Percentiles rank a stretch among this genome's conserved stretches.
Evolutionary conservation across 2,797 vertebrate genomes (phyloP).

Genomic region (Spondyliosoma cantharus): DNA sequence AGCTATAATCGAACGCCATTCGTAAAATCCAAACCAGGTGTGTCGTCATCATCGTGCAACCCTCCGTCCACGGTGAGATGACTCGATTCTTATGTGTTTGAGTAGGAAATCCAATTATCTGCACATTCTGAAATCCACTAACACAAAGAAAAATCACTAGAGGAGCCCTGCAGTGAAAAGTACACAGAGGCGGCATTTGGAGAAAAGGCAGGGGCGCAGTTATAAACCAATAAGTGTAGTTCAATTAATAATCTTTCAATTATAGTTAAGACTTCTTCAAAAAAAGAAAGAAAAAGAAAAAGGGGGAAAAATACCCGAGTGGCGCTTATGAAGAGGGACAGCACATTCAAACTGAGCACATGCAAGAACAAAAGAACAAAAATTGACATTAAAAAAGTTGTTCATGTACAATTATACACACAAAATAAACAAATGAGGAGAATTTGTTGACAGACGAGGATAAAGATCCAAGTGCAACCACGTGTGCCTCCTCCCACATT

Average conservation of each 20-base stretch:
- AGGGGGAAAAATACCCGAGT: conserved; percentile 6
- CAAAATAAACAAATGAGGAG: conserved; percentile 69
- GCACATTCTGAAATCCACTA: conserved; percentile 44
- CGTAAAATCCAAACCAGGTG: conserved; percentile 50
- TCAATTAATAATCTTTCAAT: conserved; percentile 40
- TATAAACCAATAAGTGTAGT: conserved; percentile 36
- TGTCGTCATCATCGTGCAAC: not conserved
- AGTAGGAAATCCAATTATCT: conserved; percentile 36
- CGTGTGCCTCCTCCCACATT: conserved; percentile 19
- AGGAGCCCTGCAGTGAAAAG: conserved; percentile 23
- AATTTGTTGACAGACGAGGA: conserved; percentile 54
- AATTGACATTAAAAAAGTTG: conserved; percentile 81
- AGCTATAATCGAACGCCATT: conserved; percentile 26
- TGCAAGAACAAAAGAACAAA: conserved; percentile 81
- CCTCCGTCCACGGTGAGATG: conserved; percentile 14
- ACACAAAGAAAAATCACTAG: conserved; percentile 33
- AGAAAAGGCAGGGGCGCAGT: conserved; percentile 6
- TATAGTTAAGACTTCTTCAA: conserved; percentile 61
- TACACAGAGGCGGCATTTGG: conserved; percentile 20
- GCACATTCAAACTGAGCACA: conserved; percentile 83
- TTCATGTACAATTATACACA: conserved; percentile 92
- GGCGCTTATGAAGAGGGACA: conserved; percentile 63
- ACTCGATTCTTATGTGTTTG: conserved; percentile 19
- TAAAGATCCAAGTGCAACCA: conserved; percentile 60
- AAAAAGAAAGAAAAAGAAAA: no score